Base-by-base conservation (phyloP, 2,888 invertebrate genomes). In the Temnothorax ravouxi region DNA sequence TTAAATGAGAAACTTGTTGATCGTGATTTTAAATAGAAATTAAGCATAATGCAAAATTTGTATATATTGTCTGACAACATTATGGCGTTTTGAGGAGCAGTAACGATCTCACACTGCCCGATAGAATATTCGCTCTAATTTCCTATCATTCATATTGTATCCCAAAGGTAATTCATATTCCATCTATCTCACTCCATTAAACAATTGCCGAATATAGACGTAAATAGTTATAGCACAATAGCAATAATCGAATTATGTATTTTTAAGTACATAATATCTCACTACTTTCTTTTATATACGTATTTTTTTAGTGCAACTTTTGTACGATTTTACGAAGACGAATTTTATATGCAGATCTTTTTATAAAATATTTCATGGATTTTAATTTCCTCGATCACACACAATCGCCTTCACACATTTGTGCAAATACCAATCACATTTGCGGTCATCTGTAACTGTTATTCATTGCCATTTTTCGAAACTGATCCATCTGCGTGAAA, bases 21-120 rank as follows among this genome's bases (percentile, higher is more conserved):
- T 83, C 62, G 56, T 75, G 74, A 64, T 83, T 84, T 88, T 86
- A 86, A 69, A 44, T 77, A 84, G 64, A 64, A 81, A 44, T 18
- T 29, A 11, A 25, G 59, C 34, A 13, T 8, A 15, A 56, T 67
- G 44, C 34, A 29, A 66, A 29, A 29, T 56, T 79, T 88, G 87
- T 88, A 90, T 56, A 87, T 89, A 89, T 86, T 86, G 71, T 88
- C 86, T 77, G 34, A 83, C 86, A 87, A 80, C 81, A 69, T 74
- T 83, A 83, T 84, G 79, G 72, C 81, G 77, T 89, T 88, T 88
- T 69, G 50, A 72, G 80, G 80, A 90, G 86, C 84, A 90, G 80
- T 86, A 69, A 74, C 64, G 47, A 66, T 75, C 9, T 54, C 62
- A 59, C 82, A 77, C 86, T 89, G 84, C 80, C 82, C 75, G 54